Conservation (phyloP, 2,888 invertebrate species). For the Athalia rosae region DNA sequence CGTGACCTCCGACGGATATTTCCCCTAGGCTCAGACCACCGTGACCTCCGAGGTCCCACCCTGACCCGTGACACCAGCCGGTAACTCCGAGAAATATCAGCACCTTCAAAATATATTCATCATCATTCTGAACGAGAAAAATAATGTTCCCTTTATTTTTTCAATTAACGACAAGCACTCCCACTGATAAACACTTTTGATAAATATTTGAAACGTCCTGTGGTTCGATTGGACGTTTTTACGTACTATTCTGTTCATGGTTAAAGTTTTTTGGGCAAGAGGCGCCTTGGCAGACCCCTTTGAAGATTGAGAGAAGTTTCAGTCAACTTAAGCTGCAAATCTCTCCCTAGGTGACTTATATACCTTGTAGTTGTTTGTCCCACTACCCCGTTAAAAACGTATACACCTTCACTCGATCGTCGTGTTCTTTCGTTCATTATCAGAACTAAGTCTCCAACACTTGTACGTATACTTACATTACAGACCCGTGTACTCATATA, state of each 20-base stretch:
- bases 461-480: background rate
- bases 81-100: slow-evolving; percentile 46
- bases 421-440: slow-evolving; percentile 20
- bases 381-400: slow-evolving; percentile 54
- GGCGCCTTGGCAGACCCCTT: slow-evolving; percentile 23
- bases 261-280: slow-evolving; percentile 21
- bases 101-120: slow-evolving; percentile 28
- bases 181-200: slow-evolving; percentile 23
- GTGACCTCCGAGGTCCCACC: slow-evolving; percentile 53
- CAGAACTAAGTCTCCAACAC: slow-evolving; percentile 10
- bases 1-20: slow-evolving; percentile 56
- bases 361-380: slow-evolving; percentile 51
- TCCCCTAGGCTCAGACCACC: slow-evolving; percentile 60
- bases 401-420: slow-evolving; percentile 54
- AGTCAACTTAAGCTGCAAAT: slow-evolving; percentile 35
- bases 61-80: slow-evolving; percentile 52
- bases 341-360: slow-evolving; percentile 45
- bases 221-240: slow-evolving; percentile 2
- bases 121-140: background rate
- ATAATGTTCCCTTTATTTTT: background rate
- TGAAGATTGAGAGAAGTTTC: slow-evolving; percentile 44
- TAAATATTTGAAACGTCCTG: background rate
- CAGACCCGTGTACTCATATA: no score
- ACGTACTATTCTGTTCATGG: slow-evolving; percentile 49
- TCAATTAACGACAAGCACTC: slow-evolving; percentile 1